Conservation (phyloP, 64 coral and sea anemone species). For the Dendrophyllia cribrosa region DNA sequence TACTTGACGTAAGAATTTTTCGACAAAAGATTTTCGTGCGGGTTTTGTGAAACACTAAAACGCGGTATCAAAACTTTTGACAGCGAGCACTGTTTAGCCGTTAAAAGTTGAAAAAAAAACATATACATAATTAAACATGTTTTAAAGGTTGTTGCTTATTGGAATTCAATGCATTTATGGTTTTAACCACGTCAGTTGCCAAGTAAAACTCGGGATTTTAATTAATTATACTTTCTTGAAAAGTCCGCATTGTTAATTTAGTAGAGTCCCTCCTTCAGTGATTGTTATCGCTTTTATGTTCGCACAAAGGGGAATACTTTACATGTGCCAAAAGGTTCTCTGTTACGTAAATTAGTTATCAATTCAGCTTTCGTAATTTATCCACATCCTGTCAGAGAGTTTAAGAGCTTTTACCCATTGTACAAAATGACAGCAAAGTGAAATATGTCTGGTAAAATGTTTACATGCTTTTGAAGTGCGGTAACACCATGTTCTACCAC, state of each 20-base stretch:
- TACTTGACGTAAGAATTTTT: not conserved
- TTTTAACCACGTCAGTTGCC: not conserved
- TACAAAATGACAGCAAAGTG: not conserved
- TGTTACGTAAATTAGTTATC: conserved; percentile 6
- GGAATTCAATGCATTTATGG: not conserved
- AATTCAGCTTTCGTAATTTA: not conserved
- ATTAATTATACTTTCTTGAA: not conserved
- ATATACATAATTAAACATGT: conserved; percentile 27
- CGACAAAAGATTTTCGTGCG: not conserved
- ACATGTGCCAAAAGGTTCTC: not conserved
- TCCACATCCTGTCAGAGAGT: conserved; percentile 18
- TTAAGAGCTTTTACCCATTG: conserved; percentile 13
- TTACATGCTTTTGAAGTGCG: not conserved
- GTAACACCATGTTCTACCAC: not conserved
- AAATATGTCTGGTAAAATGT: conserved; percentile 15
- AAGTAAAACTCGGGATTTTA: not conserved
- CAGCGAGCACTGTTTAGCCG: not conserved
- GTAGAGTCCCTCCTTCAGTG: not conserved
- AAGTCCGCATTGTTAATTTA: not conserved
- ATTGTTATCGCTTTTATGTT: not conserved
- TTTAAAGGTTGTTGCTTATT: not conserved
- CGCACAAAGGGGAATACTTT: conserved; percentile 4
- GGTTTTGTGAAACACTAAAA: not conserved
- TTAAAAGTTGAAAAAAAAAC: not conserved
- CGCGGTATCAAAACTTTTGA: not conserved